A percentile compares a stretch with the other conserved stretches of the same genome.
Evolutionary conservation across 2,888 invertebrate species (phyloP).

Genomic region (Elaeidobius kamerunicus): DNA sequence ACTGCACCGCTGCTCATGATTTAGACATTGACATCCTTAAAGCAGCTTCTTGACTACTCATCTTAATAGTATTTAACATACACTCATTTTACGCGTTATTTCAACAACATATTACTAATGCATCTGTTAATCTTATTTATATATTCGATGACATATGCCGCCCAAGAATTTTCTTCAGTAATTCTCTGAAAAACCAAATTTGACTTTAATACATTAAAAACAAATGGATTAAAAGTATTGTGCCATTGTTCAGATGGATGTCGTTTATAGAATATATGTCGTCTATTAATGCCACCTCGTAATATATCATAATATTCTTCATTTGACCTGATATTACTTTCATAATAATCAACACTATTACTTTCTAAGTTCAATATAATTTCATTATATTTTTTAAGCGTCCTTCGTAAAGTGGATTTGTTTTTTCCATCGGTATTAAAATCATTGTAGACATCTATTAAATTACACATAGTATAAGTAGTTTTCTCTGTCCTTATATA

Average conservation of each 20-base stretch:
- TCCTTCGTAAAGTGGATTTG: neutral
- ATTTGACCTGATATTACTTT: neutral
- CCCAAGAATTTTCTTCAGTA: conserved; percentile 37
- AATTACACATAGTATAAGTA: too few relatives aligned
- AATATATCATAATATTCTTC: neutral
- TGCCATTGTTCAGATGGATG: conserved; percentile 2
- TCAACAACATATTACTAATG: conserved; percentile 36
- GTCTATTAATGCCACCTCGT: conserved; percentile 1
- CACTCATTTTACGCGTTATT: conserved; percentile 16
- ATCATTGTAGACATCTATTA: too few relatives aligned
- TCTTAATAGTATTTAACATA: conserved; percentile 44
- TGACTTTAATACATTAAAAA: conserved; percentile 38
- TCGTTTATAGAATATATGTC: neutral
- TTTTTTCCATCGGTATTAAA: neutral
- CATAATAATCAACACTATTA: neutral
- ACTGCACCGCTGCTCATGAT: conserved; percentile 39
- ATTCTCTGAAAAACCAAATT: neutral
- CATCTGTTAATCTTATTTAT: conserved; percentile 46
- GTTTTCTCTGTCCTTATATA: too few relatives aligned
- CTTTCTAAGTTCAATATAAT: too few relatives aligned
- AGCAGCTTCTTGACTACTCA: conserved; percentile 48
- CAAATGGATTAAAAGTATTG: conserved; percentile 22
- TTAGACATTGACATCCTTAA: conserved; percentile 49
- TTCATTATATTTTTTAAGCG: neutral
- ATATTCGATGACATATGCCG: conserved; percentile 47